Base-by-base conservation (phyloP, 2,113 vertebrate species). In the Pygathrix nemaeus region DNA sequence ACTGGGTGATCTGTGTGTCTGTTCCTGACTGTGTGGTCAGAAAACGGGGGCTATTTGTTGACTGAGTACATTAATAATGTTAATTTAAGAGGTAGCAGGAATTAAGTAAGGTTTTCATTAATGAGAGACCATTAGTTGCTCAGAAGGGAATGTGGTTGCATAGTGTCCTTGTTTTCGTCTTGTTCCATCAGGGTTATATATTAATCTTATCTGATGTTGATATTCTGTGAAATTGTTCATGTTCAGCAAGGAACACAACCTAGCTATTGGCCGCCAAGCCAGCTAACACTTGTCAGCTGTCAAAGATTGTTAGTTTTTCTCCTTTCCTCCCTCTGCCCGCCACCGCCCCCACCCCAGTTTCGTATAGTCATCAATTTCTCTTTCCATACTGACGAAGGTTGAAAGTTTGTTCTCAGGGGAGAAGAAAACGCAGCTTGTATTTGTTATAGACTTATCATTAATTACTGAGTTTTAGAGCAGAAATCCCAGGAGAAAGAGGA, bases 161-260 rank as follows among this genome's bases (percentile, higher is more conserved):
- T 3, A 48, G 23, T n/a, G 5, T 45, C 27, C 2, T 96, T 25
- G 1, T 14, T 68, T 93, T 80, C 20, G 9, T 90, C 76, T 86
- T 72, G 17, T 85, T 86, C 10, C 9, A 59, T 79, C 2, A 75
- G 4, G 17, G 32, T 92, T 87, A 92, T 13, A 38, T 78, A 81
- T 32, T 75, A 91, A 89, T 55, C 5, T 80, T 40, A 52, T 14
- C 32, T 45, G 68, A 52, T n/a, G 25, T 11, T 68, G 64, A 55
- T 40, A 86, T 21, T 97, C n/a, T 66, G 6, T 72, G n/a, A 87
- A 92, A 79, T n/a, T 92, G 45, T 93, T 85, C 50, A 75, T 90
- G 9, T 52, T 93, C 68, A 73, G 17, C 32, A 94, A 97, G 78
- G 30, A 85, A 78, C 5, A 45, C 14, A 94, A 38, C 18, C 10